Evolutionary conservation across 2,113 vertebrate species (phyloP).

Genomic region (Theristicus caerulescens): DNA sequence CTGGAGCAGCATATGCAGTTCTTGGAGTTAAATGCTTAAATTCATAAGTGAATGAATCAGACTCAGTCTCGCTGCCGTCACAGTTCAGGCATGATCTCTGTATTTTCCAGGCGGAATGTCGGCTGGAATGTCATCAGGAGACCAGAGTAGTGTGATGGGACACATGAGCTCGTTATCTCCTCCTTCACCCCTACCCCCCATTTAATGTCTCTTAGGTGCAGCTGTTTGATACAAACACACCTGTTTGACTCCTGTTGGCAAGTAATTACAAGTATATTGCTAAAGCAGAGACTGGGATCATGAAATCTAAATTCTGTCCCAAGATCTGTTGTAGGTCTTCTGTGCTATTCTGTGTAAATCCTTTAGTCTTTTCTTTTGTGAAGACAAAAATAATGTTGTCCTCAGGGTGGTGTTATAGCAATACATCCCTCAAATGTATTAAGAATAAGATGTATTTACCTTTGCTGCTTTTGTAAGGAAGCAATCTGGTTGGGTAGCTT

Average conservation of each 20-base stretch:
- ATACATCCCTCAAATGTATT: not conserved
- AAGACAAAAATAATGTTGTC: not conserved
- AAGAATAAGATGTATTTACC: not conserved
- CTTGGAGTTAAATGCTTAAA: not conserved
- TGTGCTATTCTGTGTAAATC: not conserved
- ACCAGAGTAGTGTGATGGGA: not conserved
- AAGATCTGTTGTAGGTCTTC: not conserved
- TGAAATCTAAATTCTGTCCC: not conserved
- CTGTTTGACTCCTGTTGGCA: not conserved
- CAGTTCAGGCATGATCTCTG: not conserved
- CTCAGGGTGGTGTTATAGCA: not conserved
- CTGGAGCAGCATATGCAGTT: not conserved
- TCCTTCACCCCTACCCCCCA: not conserved
- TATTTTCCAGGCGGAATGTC: not conserved
- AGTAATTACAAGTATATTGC: not conserved
- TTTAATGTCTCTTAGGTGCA: not conserved
- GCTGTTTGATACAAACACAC: not conserved
- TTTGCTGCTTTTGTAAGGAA: not conserved
- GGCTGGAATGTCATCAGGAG: not conserved
- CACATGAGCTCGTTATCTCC: not conserved
- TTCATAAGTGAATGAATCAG: not conserved
- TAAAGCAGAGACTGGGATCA: not conserved
- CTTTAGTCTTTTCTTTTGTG: not conserved
- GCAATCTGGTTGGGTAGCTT: fast-evolving
- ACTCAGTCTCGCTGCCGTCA: not conserved